Evolutionary conservation across 2,888 invertebrate species (phyloP), one percentile per base, ranked within the genome.

Genomic region (Orthonevra nobilis): DNA sequence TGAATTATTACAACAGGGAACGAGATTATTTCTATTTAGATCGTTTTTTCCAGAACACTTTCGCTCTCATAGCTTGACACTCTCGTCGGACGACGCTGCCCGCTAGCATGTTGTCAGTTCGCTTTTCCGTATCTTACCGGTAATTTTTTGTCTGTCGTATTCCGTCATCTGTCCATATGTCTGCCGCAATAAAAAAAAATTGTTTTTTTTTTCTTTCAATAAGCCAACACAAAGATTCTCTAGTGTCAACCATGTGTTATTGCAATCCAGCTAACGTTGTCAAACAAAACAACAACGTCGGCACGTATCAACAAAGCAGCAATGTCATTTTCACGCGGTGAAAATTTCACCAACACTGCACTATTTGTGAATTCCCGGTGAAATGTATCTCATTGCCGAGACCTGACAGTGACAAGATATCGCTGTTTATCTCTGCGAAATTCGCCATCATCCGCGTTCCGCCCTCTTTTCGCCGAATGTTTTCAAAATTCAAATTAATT

Each of bases 401-500:
- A n/a, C n/a, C n/a, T n/a, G n/a, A n/a, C n/a, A 60, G 64, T 46
- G 64, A 44, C 46, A 46, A 77, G 72, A 58, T 63, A 58, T 56
- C 56, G 63, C 30, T 63, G 42, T 50, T 69, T 48, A n/a, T n/a
- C 63, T 63, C 46, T 52, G 63, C 50, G 75, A 63, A 72, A 72
- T n/a, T 64, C 38, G 30, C 38, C 70, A 36, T 36, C 46, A 40
- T 14, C 56, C 48, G 9, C 63, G n/a, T n/a, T n/a, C n/a, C 54
- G 60, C 69, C 38, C 70, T 63, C 28, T 32, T 34, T 44, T 14
- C 10, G 28, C 42, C 63, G 58, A 66, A 77, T 77, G 77, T 72
- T 72, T 77, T 77, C 30, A 40, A 77, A 72, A 23, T 23, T 72
- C 72, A 77, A n/a, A n/a, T n/a, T n/a, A n/a, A n/a, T n/a, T n/a